A percentile compares a stretch with the other conserved stretches of the same genome.
Evolutionary conservation across 2,797 vertebrate genomes (phyloP).

Genomic region (Kryptolebias ocellatus): DNA sequence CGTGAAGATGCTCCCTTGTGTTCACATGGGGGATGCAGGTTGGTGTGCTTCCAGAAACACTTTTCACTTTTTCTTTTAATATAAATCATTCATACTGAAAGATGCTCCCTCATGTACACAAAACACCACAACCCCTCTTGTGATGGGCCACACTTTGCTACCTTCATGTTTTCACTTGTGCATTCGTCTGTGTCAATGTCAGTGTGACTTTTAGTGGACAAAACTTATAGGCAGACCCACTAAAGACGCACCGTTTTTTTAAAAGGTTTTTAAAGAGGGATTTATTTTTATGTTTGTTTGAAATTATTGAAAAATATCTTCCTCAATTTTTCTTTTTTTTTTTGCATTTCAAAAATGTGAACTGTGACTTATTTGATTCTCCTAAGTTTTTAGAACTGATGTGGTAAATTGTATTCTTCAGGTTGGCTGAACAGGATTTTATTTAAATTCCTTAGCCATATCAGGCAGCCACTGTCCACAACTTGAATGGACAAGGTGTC

Average conservation of each 20-base stretch:
- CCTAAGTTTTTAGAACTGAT: conserved; percentile 27
- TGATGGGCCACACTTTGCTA: conserved; percentile 73
- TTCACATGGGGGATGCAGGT: conserved; percentile 43
- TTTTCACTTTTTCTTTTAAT: conserved; percentile 72
- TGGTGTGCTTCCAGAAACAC: conserved; percentile 66
- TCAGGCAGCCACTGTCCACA: conserved; percentile 33
- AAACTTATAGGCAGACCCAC: not conserved
- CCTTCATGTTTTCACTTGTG: conserved; percentile 71
- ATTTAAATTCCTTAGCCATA: conserved; percentile 39
- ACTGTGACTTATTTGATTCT: conserved; percentile 23
- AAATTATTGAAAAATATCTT: not conserved
- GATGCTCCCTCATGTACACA: conserved; percentile 77
- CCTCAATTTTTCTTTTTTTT: too few species aligned
- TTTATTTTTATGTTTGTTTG: not conserved
- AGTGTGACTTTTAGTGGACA: conserved; percentile 29
- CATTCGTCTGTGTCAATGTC: conserved; percentile 50
- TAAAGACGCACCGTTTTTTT: not conserved
- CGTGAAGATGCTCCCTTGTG: conserved; percentile 65
- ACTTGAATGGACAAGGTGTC: conserved; percentile 7
- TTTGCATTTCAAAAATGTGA: not conserved
- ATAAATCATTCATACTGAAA: conserved; percentile 81
- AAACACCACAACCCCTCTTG: conserved; percentile 68
- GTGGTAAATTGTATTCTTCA: conserved; percentile 13
- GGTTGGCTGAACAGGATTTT: conserved; percentile 1
- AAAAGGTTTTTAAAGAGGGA: not conserved